Evolutionary conservation across 2,797 vertebrate species (phyloP), one percentile per base, ranked within the genome.

Genomic region (Parauchenoglanis ngamensis): DNA sequence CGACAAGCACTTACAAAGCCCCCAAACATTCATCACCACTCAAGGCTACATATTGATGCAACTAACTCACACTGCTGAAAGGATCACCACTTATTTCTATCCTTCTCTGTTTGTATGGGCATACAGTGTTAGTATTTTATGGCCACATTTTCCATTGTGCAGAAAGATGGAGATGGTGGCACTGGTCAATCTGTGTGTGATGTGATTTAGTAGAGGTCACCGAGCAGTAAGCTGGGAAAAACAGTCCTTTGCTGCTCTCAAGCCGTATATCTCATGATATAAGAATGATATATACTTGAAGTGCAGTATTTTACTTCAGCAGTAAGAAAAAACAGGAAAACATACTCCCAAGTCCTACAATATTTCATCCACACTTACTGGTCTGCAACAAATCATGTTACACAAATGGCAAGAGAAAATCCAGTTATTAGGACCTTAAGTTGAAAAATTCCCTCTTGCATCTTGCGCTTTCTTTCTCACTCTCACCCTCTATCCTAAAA

Each of bases 391-490:
- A 94, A 94, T 94, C 90, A 93, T 90, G 84, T 91, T 90, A 90
- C 92, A 90, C 90, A 89, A 92, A 93, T 92, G 92, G 85, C 87
- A 49, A 49, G 25, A 90, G 86, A 73, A 91, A 92, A 93, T 93
- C 91, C 92, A 93, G 91, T 93, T 93, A 94, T 93, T 92, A 88
- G 93, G 93, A 94, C 90, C 92, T 93, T 91, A 93, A 91, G 91
- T 93, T 23, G 11, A 91, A 93, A 94, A 94, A 92, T 92, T 93
- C 91, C 93, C 92, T 57, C 61, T 70, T 70, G 57, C 46, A 70
- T 52, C 6, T 25, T 59, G 11, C 23, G 2, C 40, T 72, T 7
- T 63, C 63, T 77, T 25, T 77, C 83, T 54, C 75, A 46, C 73
- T 57, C 52, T 78, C 61, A 44, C 56, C 1, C 28, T 57, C 44